These are phyloP conservation scores for Cydia fagiglandana DNA, from an alignment of 1,140 invertebrate genomes.

Conservation along the genomic window DNA sequence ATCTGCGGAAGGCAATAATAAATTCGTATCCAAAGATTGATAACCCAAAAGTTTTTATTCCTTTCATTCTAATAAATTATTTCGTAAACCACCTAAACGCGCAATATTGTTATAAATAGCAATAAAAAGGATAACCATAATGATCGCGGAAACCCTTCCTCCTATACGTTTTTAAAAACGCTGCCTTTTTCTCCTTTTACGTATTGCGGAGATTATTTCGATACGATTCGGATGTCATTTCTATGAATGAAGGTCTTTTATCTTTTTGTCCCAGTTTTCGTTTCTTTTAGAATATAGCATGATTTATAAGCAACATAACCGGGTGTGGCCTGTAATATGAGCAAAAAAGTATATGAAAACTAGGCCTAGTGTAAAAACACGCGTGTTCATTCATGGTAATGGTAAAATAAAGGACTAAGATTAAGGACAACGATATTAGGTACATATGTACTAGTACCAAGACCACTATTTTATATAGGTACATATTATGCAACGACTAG, in stretches of 20 bases:
- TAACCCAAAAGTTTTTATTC: not conserved
- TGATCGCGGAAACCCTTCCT: not conserved
- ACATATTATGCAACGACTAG: too few species aligned
- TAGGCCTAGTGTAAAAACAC: not conserved
- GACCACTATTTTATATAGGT: too few species aligned
- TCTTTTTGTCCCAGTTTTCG: not conserved
- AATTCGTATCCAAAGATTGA: too few species aligned
- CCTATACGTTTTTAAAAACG: not conserved
- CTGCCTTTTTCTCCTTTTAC: not conserved
- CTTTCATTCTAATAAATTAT: not conserved
- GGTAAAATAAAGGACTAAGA: too few species aligned
- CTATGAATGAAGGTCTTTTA: not conserved
- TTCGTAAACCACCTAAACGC: not conserved
- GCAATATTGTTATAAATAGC: not conserved
- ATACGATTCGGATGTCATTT: too few species aligned
- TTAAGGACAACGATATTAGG: too few species aligned
- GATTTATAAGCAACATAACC: not conserved
- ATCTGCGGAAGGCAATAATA: too few species aligned
- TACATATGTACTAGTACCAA: too few species aligned
- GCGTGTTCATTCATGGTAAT: too few species aligned
- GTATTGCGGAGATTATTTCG: not conserved
- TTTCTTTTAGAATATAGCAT: not conserved
- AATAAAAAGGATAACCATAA: not conserved
- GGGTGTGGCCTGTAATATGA: too few species aligned
- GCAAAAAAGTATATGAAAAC: not conserved